Evolutionary conservation across 2,113 vertebrate genomes (phyloP).

Genomic region (Sula dactylatra): DNA sequence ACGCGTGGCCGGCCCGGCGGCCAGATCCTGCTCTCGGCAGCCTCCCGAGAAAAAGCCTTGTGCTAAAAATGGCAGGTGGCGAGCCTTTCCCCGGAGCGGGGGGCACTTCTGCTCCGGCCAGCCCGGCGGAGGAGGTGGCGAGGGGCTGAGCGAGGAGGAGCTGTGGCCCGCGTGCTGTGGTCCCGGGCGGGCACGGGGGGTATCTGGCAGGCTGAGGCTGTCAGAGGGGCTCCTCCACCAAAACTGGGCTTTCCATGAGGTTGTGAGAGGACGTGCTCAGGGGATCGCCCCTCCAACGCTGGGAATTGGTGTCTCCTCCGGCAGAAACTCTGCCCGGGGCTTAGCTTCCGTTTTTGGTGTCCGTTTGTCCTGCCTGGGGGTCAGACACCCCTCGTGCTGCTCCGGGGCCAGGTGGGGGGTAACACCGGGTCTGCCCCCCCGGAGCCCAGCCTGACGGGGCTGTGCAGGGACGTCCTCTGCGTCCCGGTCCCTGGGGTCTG

Average conservation of each 20-base stretch:
- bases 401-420: fast-evolving
- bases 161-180: neutral
- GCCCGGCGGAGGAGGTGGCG: fast-evolving
- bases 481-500: fast-evolving
- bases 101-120: neutral
- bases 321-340: neutral
- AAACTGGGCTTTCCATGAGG: neutral
- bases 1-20: neutral
- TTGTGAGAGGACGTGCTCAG: fast-evolving
- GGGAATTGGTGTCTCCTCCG: neutral
- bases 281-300: fast-evolving
- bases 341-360: neutral
- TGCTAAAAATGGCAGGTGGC: neutral
- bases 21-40: neutral
- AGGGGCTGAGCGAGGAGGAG: neutral
- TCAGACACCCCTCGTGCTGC: neutral
- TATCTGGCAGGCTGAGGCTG: neutral
- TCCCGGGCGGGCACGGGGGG: no score
- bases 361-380: neutral
- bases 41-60: neutral
- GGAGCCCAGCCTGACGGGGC: neutral
- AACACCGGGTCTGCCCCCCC: neutral
- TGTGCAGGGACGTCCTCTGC: neutral
- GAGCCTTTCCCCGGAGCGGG: neutral
- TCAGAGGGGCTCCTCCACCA: neutral